phyloP scores from a whole-genome alignment of 2,888 invertebrate genomes.

The Girardia tigrina region DNA sequence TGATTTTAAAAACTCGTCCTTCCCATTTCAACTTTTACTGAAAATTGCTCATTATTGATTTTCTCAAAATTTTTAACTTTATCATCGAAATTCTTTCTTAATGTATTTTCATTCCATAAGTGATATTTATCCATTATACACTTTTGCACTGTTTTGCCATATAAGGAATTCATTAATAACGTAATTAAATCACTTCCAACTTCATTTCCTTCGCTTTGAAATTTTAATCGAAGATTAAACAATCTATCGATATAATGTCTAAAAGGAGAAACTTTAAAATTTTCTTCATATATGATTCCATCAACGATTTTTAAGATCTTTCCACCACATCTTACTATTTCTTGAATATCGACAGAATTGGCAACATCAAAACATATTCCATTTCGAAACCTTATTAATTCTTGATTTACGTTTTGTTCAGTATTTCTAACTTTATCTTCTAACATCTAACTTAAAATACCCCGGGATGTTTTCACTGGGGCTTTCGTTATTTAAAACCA shows the following conservation, averaged over 20 bases:
- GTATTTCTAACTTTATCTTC: no score
- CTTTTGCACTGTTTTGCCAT: constrained; percentile 33
- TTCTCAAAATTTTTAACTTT: constrained; percentile 27
- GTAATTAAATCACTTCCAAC: constrained; percentile 29
- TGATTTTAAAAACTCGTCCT: no score
- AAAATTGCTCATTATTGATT: constrained; percentile 29
- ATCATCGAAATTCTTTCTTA: constrained; percentile 25
- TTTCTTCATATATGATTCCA: not conserved
- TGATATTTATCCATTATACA: constrained; percentile 28
- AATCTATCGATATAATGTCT: constrained; percentile 25
- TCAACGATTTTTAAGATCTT: no score
- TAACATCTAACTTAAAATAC: no score
- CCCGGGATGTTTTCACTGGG: no score
- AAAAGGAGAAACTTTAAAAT: not conserved
- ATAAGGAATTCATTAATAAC: constrained; percentile 27
- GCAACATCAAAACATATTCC: no score
- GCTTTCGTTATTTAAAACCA: no score
- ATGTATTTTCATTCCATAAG: constrained; percentile 30
- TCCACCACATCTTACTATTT: no score
- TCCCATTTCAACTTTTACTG: constrained; percentile 26
- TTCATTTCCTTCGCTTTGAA: constrained; percentile 21
- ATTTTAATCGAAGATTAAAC: not conserved
- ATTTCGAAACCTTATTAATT: no score
- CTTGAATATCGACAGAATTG: no score
- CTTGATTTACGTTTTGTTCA: no score